Conservation (phyloP, 1,140 invertebrate genomes). For the Meloidogyne floridensis region DNA sequence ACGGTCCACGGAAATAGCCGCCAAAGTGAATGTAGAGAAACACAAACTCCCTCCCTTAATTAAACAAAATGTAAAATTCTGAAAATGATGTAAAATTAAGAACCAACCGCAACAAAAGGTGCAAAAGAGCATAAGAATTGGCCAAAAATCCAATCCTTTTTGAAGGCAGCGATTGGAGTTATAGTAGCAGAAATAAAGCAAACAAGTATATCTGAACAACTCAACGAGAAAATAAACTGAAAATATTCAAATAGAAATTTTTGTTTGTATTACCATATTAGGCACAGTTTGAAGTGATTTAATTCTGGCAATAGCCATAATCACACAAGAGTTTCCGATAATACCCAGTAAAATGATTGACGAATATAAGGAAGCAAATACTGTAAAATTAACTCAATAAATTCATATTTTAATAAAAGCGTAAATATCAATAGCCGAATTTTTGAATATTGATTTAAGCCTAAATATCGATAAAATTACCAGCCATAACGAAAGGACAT, state of each 20-base stretch:
- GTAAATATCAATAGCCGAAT: background rate
- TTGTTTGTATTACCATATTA: constrained; percentile 60
- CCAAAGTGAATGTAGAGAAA: constrained; percentile 63
- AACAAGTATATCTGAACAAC: constrained; percentile 65
- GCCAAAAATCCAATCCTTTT: constrained; percentile 62
- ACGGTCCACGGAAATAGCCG: constrained; percentile 63
- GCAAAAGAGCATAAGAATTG: constrained; percentile 55
- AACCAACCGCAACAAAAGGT: constrained; percentile 55
- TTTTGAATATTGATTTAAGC: background rate
- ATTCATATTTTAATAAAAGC: no score
- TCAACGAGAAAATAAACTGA: constrained; percentile 46
- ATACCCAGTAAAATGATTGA: constrained; percentile 52
- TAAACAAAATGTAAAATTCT: no score
- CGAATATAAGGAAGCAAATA: constrained; percentile 48
- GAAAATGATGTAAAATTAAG: background rate
- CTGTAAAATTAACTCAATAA: background rate
- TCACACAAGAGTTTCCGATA: constrained; percentile 48
- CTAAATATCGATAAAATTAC: background rate
- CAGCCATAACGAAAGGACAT: constrained; percentile 36
- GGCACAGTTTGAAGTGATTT: constrained; percentile 65
- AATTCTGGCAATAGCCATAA: constrained; percentile 49
- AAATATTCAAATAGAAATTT: background rate
- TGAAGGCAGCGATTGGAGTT: constrained; percentile 64
- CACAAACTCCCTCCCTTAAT: constrained; percentile 51
- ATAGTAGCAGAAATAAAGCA: constrained; percentile 62